phyloP scores from a whole-genome alignment of 2,888 invertebrate genomes.

The Dicyrtomina minuta region DNA sequence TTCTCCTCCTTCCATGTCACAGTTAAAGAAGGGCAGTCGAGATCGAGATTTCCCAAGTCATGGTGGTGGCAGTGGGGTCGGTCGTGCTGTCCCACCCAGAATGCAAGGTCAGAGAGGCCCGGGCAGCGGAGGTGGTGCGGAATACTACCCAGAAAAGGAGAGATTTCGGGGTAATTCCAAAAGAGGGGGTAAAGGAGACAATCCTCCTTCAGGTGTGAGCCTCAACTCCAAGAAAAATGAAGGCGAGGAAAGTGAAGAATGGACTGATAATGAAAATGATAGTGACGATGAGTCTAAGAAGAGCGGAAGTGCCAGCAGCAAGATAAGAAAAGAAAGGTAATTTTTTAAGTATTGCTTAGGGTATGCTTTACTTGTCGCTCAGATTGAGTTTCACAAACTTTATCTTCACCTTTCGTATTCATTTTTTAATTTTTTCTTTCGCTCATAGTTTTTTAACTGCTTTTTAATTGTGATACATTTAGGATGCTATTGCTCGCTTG shows the following conservation, averaged over 20 bases:
- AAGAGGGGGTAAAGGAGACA: slow-evolving; percentile 30
- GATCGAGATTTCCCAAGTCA: slow-evolving; percentile 22
- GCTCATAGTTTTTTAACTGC: too few species aligned
- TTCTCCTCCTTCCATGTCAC: slow-evolving; percentile 29
- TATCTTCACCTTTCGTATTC: too few species aligned
- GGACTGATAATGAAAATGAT: slow-evolving; percentile 40
- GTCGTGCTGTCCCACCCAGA: slow-evolving; percentile 20
- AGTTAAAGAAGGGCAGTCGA: slow-evolving; percentile 34
- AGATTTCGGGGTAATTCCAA: slow-evolving; percentile 30
- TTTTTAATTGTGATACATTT: too few species aligned
- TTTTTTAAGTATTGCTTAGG: slow-evolving; percentile 7
- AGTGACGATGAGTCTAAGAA: slow-evolving; percentile 44
- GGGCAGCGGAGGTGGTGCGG: slow-evolving; percentile 25
- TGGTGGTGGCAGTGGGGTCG: not conserved
- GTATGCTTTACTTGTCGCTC: not conserved
- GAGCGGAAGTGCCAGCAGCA: slow-evolving; percentile 21
- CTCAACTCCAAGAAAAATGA: slow-evolving; percentile 37
- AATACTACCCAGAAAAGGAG: slow-evolving; percentile 22
- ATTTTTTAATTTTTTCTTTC: too few species aligned
- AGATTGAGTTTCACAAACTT: too few species aligned
- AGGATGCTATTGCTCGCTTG: not conserved
- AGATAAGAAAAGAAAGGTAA: slow-evolving; percentile 39
- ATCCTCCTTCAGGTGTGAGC: slow-evolving; percentile 36
- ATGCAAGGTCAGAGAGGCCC: slow-evolving; percentile 30
- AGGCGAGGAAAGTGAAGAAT: slow-evolving; percentile 28